phyloP scores from a whole-genome alignment of 2,888 invertebrate species.

The Thereva unica region DNA sequence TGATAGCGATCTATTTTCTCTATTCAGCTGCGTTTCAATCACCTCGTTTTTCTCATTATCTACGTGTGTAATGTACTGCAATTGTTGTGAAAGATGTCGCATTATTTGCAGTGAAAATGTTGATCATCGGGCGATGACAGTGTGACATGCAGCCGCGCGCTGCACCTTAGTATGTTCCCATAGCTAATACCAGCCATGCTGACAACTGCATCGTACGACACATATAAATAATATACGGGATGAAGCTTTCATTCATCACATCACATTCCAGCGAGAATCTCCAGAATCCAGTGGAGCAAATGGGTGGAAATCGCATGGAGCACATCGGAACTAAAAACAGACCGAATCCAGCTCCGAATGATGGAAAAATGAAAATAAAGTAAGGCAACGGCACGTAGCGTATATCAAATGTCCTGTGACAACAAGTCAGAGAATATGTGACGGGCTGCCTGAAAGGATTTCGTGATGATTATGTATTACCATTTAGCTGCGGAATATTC shows the following conservation, averaged over 20 bases:
- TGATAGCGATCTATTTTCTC: too few relatives aligned
- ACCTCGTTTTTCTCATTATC: too few relatives aligned
- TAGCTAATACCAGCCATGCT: slow-evolving; percentile 1
- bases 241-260: slow-evolving; percentile 36
- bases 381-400: slow-evolving; percentile 27
- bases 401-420: slow-evolving; percentile 36
- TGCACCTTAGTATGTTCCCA: slow-evolving; percentile 17
- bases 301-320: not conserved
- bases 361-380: slow-evolving; percentile 27
- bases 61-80: too few relatives aligned
- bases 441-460: slow-evolving; percentile 32
- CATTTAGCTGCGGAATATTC: slow-evolving; percentile 30
- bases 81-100: too few relatives aligned
- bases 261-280: not conserved
- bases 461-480: slow-evolving; percentile 35
- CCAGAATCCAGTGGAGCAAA: slow-evolving; percentile 8
- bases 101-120: too few relatives aligned
- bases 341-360: not conserved
- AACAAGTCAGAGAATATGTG: slow-evolving; percentile 32
- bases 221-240: slow-evolving; percentile 34
- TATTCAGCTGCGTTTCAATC: too few relatives aligned
- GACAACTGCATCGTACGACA: slow-evolving; percentile 22
- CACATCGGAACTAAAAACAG: slow-evolving; percentile 17
- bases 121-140: not conserved
- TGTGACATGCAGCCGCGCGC: slow-evolving; percentile 18